Evolutionary conservation across 2,888 invertebrate species (phyloP).

Genomic region (Lasioglossum calceatum): DNA sequence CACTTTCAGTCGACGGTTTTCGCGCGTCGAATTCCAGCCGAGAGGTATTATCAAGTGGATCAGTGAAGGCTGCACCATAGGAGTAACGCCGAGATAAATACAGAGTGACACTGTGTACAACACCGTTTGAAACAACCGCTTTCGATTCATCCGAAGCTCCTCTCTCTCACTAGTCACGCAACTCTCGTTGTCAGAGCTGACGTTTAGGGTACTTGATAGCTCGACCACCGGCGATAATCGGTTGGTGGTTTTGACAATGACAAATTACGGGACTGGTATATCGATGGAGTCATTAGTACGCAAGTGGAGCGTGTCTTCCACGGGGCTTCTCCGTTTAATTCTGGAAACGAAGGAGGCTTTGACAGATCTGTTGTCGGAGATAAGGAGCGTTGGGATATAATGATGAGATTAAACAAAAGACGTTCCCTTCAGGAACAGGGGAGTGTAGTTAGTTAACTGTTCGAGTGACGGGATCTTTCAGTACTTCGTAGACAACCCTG

Average conservation of each 20-base stretch:
- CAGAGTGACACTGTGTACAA: not conserved
- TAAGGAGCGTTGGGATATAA: not conserved
- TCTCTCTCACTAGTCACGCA: not conserved
- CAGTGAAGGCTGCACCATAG: not conserved
- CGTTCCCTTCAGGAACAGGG: not conserved
- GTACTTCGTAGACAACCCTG: not conserved
- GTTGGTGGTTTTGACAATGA: conserved; percentile 24
- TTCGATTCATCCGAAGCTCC: not conserved
- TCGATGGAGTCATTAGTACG: conserved; percentile 27
- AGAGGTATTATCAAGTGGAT: not conserved
- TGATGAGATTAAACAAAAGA: not conserved
- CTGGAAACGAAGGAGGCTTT: not conserved
- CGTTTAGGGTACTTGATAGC: conserved; percentile 21
- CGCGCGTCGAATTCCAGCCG: not conserved
- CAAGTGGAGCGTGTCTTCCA: not conserved
- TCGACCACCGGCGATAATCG: conserved; percentile 3
- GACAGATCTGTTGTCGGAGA: not conserved
- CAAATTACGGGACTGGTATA: conserved; percentile 17
- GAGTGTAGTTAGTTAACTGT: not conserved
- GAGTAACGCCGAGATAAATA: not conserved
- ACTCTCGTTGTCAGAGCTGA: not conserved
- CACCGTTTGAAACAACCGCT: not conserved
- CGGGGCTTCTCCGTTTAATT: not conserved
- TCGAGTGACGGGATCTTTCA: not conserved
- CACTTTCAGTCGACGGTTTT: not conserved